These are phyloP conservation scores for Anomalospiza imberbis DNA, from an alignment of 2,797 vertebrate species.

Conservation along the genomic window DNA sequence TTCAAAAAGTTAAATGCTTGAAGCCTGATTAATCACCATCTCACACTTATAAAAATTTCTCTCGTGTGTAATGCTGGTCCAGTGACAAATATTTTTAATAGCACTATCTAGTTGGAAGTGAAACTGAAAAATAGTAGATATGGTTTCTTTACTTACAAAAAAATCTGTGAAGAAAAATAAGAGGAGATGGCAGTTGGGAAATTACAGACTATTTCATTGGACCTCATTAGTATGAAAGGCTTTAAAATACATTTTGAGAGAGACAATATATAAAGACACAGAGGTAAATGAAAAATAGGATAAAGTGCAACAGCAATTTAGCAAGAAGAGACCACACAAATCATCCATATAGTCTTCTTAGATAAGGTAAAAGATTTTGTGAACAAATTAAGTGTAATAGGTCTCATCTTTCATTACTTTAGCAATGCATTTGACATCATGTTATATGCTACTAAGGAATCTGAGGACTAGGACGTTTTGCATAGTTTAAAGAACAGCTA, in stretches of 20 bases:
- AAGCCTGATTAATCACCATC: not conserved
- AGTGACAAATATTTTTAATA: conserved; percentile 1
- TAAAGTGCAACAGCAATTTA: not conserved
- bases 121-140: not conserved
- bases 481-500: not conserved
- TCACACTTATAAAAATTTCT: not conserved
- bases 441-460: not conserved
- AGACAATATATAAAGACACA: not conserved
- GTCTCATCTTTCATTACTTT: not conserved
- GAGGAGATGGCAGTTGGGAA: not conserved
- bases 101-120: not conserved
- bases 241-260: not conserved
- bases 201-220: not conserved
- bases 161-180: not conserved
- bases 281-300: not conserved
- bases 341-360: not conserved
- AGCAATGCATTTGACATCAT: not conserved
- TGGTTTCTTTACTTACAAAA: not conserved
- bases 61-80: not conserved
- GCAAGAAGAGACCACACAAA: not conserved
- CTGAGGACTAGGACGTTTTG: not conserved
- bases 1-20: not conserved
- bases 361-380: not conserved
- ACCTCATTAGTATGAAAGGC: not conserved
- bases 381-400: not conserved